Evolutionary conservation across 1,140 invertebrate species (phyloP), one percentile per base, ranked within the genome.

Genomic region (Philopotamus ludificatus): DNA sequence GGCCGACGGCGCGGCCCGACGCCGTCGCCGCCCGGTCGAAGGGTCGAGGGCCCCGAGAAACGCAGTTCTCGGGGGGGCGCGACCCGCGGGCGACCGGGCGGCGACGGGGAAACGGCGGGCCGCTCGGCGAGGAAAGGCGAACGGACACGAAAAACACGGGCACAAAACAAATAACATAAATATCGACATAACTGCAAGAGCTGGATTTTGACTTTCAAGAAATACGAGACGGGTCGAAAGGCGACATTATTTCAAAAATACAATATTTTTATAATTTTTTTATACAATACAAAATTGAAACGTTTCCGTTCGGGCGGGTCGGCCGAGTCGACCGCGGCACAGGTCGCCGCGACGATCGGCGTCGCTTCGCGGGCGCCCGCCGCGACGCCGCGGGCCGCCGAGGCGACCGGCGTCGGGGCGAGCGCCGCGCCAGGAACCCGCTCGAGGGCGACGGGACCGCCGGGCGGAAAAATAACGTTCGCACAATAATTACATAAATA

Each of bases 131-230:
- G 57, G 22, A 58, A 58, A 58, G n/a, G n/a, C 34, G 54, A 49
- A 60, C 59, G 20, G 53, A 67, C 60, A 63, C 39, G 66, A 63
- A 63, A n/a, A 63, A 67, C 44, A 63, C 66, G 28, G 66, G 63
- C 66, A 67, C 66, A 67, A 67, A 67, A 18, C 16, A 58, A n/a
- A 47, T 58, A 50, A n/a, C n/a, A n/a, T n/a, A n/a, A n/a, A n/a
- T n/a, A n/a, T n/a, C n/a, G n/a, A n/a, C 62, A 61, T 54, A 67
- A 67, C 66, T 67, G 66, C 60, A 59, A 59, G 61, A 68, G 22
- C 61, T 68, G 66, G 58, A 67, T 59, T 67, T 51, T 41, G n/a
- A 18, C 15, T 44, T 51, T 51, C 28, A 51, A 51, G 22, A 12
- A 44, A 44, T 44, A 18, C n/a, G n/a, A 44, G 18, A 44, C 18